phyloP scores from a whole-genome alignment of 2,797 vertebrate species.

The Odontamblyopus rebecca region DNA sequence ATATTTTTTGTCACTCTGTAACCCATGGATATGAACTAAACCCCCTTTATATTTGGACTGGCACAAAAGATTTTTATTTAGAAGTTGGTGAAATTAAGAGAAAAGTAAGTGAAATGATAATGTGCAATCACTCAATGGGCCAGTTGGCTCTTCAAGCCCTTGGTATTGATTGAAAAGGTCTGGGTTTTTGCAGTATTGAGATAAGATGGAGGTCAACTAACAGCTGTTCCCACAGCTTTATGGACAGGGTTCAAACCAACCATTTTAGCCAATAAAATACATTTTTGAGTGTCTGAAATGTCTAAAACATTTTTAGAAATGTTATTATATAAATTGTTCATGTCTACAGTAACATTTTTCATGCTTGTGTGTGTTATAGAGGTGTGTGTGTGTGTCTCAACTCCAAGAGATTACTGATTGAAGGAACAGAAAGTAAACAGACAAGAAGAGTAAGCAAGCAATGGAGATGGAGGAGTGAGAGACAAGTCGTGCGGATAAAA shows the following conservation, averaged over 20 bases:
- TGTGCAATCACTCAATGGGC: conserved; percentile 67
- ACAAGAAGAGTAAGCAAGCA: conserved; percentile 38
- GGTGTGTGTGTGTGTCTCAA: conserved; percentile 57
- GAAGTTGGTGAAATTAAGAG: conserved; percentile 5
- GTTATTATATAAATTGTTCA: neutral
- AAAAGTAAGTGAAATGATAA: conserved; percentile 50
- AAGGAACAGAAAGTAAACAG: conserved; percentile 73
- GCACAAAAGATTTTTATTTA: no score
- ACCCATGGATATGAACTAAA: no score
- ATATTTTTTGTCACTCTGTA: no score
- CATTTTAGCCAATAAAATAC: neutral
- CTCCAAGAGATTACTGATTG: conserved; percentile 79
- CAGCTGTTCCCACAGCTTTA: conserved; percentile 16
- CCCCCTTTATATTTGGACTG: no score
- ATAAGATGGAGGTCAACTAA: conserved; percentile 32
- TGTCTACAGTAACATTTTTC: conserved; percentile 37
- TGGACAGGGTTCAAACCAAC: no score
- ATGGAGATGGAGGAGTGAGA: conserved; percentile 36
- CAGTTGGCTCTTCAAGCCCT: conserved; percentile 61
- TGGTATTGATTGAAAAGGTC: conserved; percentile 65
- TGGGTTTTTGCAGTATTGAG: conserved; percentile 45
- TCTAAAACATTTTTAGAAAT: neutral
- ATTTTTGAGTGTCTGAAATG: neutral
- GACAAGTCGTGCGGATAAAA: conserved; percentile 69
- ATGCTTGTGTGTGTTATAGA: conserved; percentile 21